Evolutionary conservation across 1,140 invertebrate species (phyloP).

Genomic region (Scaptodrosophila lebanonensis): DNA sequence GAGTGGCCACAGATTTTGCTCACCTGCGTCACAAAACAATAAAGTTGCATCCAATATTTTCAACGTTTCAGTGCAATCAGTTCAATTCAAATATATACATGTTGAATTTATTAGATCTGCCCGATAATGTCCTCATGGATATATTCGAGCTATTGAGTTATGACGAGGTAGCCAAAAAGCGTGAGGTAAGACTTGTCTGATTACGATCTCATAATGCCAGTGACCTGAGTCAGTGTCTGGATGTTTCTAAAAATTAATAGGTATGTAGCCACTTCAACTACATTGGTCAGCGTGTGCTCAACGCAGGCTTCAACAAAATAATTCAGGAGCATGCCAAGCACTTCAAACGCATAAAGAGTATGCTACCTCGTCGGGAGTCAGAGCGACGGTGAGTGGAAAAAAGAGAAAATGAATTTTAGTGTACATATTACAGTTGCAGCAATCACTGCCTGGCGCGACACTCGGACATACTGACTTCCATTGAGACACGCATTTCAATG

Average conservation of each 20-base stretch:
- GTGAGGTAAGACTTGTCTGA: conserved; percentile 83
- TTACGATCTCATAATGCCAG: neutral
- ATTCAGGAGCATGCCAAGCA: conserved; percentile 87
- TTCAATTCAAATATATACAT: conserved; percentile 14
- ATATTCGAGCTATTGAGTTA: conserved; percentile 87
- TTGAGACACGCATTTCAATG: conserved; percentile 94
- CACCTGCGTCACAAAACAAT: too few species aligned
- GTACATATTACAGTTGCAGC: conserved; percentile 42
- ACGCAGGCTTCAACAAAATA: conserved; percentile 88
- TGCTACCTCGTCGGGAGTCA: conserved; percentile 91
- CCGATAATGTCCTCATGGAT: conserved; percentile 87
- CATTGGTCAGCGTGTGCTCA: conserved; percentile 85
- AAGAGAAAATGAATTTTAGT: neutral
- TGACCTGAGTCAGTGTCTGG: conserved; percentile 4
- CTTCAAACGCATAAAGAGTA: conserved; percentile 86
- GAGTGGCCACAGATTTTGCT: too few species aligned
- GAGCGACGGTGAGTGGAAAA: conserved; percentile 82
- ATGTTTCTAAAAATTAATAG: conserved; percentile 68
- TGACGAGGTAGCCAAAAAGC: conserved; percentile 88
- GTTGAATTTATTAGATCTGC: conserved; percentile 81
- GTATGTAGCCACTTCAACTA: conserved; percentile 89
- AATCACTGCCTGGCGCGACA: conserved; percentile 90
- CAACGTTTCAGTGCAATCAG: too few species aligned
- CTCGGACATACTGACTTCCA: conserved; percentile 91
- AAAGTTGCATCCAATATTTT: too few species aligned